phyloP scores from a whole-genome alignment of 2,888 invertebrate genomes.

The Daptonema setosum region DNA sequence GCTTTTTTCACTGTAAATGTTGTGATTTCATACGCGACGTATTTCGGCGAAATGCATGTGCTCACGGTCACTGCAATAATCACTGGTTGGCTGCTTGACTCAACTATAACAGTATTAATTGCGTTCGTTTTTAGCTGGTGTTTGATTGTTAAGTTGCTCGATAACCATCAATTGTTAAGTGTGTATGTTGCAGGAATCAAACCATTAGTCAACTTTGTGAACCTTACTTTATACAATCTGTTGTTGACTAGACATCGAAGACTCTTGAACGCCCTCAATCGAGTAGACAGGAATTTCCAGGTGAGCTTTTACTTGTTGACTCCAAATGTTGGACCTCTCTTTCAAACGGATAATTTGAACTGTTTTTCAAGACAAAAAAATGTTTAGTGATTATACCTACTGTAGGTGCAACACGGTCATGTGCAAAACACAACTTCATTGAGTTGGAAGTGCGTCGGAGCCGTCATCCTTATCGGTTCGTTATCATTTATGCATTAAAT shows the following conservation, averaged over 20 bases:
- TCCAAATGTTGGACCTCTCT: too few relatives aligned
- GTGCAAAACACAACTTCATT: too few relatives aligned
- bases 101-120: too few relatives aligned
- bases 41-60: neutral
- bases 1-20: neutral
- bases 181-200: neutral
- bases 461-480: too few relatives aligned
- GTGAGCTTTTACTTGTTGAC: neutral
- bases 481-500: too few relatives aligned
- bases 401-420: too few relatives aligned
- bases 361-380: neutral
- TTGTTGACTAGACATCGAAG: neutral
- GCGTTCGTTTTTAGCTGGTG: too few relatives aligned
- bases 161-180: too few relatives aligned
- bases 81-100: neutral
- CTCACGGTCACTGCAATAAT: neutral
- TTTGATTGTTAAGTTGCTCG: too few relatives aligned
- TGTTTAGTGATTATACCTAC: too few relatives aligned
- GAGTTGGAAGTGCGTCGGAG: too few relatives aligned
- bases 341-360: too few relatives aligned
- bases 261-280: neutral
- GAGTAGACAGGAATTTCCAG: neutral
- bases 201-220: neutral
- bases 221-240: neutral
- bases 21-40: neutral